Evolutionary conservation across 2,888 invertebrate genomes (phyloP).

Genomic region (Hipparchia semele): DNA sequence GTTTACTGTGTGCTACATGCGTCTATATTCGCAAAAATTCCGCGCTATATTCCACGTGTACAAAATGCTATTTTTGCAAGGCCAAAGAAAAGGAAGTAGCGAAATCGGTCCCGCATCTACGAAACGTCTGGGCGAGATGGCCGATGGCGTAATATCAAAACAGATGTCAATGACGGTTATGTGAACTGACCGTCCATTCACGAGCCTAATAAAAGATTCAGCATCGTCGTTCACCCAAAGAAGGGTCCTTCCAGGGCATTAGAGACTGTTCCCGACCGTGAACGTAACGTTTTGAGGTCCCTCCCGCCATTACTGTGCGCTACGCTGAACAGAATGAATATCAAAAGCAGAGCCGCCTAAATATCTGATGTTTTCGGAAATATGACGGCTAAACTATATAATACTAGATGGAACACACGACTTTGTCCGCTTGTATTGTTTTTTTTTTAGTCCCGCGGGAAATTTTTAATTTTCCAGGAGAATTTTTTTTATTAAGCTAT

Average conservation of each 20-base stretch:
- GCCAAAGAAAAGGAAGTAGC: slow-evolving; percentile 44
- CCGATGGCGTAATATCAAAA: slow-evolving; percentile 78
- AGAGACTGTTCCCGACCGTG: slow-evolving; percentile 57
- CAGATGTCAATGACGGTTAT: slow-evolving; percentile 80
- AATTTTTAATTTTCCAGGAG: too few relatives aligned
- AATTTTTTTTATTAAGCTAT: too few relatives aligned
- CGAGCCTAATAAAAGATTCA: slow-evolving; percentile 82
- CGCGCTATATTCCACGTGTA: slow-evolving; percentile 67
- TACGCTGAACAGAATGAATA: slow-evolving; percentile 63
- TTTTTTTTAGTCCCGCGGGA: too few relatives aligned
- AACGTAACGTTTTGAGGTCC: slow-evolving; percentile 59
- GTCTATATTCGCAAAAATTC: slow-evolving; percentile 46
- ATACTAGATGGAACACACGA: too few relatives aligned
- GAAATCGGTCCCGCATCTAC: slow-evolving; percentile 61
- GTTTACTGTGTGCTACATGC: not conserved
- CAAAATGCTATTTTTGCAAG: slow-evolving; percentile 32
- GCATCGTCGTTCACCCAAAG: slow-evolving; percentile 74
- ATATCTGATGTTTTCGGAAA: slow-evolving; percentile 12
- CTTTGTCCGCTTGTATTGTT: too few relatives aligned
- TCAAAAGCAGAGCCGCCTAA: slow-evolving; percentile 33
- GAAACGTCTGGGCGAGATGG: slow-evolving; percentile 65
- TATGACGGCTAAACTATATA: not conserved
- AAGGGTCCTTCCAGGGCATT: slow-evolving; percentile 69
- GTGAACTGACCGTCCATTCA: slow-evolving; percentile 79
- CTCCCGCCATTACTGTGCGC: slow-evolving; percentile 63